These are phyloP conservation scores for Meandrina meandrites DNA, from an alignment of 92 coral and sea anemone species.

Conservation along the genomic window DNA sequence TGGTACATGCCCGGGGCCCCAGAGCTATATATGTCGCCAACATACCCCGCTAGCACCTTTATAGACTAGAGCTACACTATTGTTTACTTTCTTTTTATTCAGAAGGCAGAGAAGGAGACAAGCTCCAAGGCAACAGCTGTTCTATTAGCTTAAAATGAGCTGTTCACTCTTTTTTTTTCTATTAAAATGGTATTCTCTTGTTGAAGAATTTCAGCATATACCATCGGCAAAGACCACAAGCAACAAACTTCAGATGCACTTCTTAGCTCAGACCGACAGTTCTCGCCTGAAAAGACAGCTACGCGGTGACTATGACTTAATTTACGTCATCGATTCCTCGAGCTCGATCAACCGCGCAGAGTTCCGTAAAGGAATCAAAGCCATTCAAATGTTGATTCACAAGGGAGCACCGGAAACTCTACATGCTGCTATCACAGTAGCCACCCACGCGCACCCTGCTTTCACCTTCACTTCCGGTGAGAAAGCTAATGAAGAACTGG, in stretches of 20 bases:
- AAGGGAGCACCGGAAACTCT: slow-evolving; percentile 50
- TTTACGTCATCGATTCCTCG: slow-evolving; percentile 76
- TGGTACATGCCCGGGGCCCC: too few relatives aligned
- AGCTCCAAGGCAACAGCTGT: background rate
- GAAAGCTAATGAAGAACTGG: slow-evolving; percentile 54
- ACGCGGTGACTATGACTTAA: slow-evolving; percentile 63
- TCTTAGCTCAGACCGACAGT: slow-evolving; percentile 50
- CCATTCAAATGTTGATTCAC: slow-evolving; percentile 55
- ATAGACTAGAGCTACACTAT: too few relatives aligned
- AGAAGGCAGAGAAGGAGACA: background rate
- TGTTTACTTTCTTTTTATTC: too few relatives aligned
- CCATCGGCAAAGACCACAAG: slow-evolving; percentile 63
- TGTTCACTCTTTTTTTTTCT: background rate
- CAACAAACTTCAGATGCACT: slow-evolving; percentile 55
- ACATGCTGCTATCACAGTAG: slow-evolving; percentile 75
- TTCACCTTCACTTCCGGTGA: slow-evolving; percentile 59
- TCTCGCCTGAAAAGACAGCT: slow-evolving; percentile 59
- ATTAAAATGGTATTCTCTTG: background rate
- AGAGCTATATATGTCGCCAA: too few relatives aligned
- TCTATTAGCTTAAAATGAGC: background rate
- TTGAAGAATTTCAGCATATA: slow-evolving; percentile 47
- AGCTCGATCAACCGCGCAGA: slow-evolving; percentile 73
- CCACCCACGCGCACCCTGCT: slow-evolving; percentile 55
- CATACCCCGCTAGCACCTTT: too few relatives aligned
- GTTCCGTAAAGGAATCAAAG: slow-evolving; percentile 62